Evolutionary conservation across 2,888 invertebrate genomes (phyloP).

Genomic region (Sipunculus nudus): DNA sequence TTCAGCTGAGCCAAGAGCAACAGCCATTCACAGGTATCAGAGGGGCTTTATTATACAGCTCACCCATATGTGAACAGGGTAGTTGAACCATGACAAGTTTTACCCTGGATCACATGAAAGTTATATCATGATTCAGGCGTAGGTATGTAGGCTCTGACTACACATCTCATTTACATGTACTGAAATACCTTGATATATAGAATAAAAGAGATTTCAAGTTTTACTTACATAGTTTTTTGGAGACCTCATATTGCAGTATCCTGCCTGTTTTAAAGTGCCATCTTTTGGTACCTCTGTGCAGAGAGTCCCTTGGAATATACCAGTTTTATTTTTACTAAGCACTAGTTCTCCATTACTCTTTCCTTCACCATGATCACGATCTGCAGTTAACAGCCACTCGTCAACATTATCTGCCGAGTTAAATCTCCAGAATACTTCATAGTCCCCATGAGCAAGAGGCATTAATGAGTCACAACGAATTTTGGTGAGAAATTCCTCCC

Average conservation of each 20-base stretch:
- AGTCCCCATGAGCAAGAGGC: slow-evolving; percentile 30
- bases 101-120: too few species aligned
- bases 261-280: slow-evolving; percentile 80
- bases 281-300: slow-evolving; percentile 78
- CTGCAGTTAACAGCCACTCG: slow-evolving; percentile 75
- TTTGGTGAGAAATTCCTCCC: slow-evolving; percentile 44
- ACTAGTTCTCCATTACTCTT: slow-evolving; percentile 75
- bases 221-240: slow-evolving; percentile 67
- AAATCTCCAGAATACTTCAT: slow-evolving; percentile 74
- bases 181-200: too few species aligned
- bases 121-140: too few species aligned
- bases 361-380: slow-evolving; percentile 85
- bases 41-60: too few species aligned
- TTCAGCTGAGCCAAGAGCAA: too few species aligned
- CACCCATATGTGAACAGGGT: too few species aligned
- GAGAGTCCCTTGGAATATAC: slow-evolving; percentile 64
- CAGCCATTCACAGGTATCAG: too few species aligned
- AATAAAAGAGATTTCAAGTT: too few species aligned
- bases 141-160: too few species aligned
- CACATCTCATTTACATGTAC: too few species aligned
- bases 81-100: too few species aligned
- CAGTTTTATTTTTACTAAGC: slow-evolving; percentile 72
- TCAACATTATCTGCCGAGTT: slow-evolving; percentile 72
- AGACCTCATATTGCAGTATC: slow-evolving; percentile 84
- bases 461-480: slow-evolving; percentile 72